phyloP scores from a whole-genome alignment of 1,140 invertebrate genomes.

The Cotesia glomerata region DNA sequence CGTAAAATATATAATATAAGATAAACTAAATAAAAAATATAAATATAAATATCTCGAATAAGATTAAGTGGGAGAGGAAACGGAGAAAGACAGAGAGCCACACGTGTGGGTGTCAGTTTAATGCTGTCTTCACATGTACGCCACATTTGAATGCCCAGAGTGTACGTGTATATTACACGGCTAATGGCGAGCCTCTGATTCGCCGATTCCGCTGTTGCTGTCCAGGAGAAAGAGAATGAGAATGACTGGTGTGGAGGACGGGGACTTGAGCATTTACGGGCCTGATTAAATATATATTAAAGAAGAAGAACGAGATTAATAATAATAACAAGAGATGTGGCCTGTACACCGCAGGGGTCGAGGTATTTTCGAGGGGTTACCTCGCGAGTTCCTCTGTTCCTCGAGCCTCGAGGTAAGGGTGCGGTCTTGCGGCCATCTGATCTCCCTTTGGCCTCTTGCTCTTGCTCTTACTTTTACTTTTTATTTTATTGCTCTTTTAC shows the following conservation, averaged over 20 bases:
- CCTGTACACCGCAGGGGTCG: constrained; percentile 53
- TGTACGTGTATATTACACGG: constrained; percentile 14
- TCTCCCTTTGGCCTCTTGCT: neutral
- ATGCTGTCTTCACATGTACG: constrained; percentile 43
- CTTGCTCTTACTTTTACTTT: no score
- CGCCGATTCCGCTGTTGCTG: no score
- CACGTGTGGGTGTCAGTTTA: constrained; percentile 54
- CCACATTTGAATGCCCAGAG: neutral
- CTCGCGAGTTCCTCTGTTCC: constrained; percentile 2
- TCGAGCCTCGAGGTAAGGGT: neutral
- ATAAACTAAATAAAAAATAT: no score
- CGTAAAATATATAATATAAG: neutral
- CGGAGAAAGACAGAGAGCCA: neutral
- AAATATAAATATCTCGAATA: neutral
- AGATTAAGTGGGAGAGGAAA: no score
- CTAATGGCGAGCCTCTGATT: no score
- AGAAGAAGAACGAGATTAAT: constrained; percentile 31
- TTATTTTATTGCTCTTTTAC: no score
- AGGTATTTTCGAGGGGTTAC: constrained; percentile 55
- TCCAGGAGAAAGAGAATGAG: no score
- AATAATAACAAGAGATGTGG: constrained; percentile 29
- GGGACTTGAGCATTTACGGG: constrained; percentile 41
- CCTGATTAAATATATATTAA: constrained; percentile 62
- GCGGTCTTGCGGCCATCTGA: neutral
- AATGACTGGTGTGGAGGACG: neutral